These are phyloP conservation scores for Spisula subtruncata DNA, from an alignment of 2,888 invertebrate species.

Conservation along the genomic window DNA sequence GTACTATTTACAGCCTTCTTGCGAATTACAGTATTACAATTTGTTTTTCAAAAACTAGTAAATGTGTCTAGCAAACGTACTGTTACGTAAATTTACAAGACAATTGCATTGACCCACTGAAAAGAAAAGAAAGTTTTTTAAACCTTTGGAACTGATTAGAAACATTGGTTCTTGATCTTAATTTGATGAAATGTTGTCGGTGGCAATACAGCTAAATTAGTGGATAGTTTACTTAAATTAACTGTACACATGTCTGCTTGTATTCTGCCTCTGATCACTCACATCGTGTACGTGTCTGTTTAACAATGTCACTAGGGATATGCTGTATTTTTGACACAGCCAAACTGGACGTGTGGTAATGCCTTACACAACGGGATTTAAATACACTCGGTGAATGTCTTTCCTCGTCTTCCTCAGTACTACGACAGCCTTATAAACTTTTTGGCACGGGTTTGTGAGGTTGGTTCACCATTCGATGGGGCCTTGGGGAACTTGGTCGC, in stretches of 20 bases:
- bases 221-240: not conserved
- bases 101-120: too few species aligned
- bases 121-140: too few species aligned
- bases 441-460: too few species aligned
- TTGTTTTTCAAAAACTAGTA: too few species aligned
- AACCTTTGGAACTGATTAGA: not conserved
- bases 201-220: not conserved
- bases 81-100: too few species aligned
- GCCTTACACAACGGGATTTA: not conserved
- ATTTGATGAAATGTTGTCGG: not conserved
- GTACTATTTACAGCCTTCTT: too few species aligned
- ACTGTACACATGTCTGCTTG: not conserved
- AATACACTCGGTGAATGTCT: not conserved
- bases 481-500: too few species aligned
- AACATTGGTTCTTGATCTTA: not conserved
- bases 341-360: not conserved
- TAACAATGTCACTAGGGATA: slow-evolving; percentile 2
- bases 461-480: too few species aligned
- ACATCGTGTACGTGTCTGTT: not conserved
- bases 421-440: too few species aligned
- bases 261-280: not conserved
- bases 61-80: too few species aligned
- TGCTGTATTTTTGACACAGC: not conserved
- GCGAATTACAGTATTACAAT: too few species aligned
- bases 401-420: too few species aligned